Base-by-base conservation (phyloP, 2,797 vertebrate genomes). In the Sebastolobus alascanus region DNA sequence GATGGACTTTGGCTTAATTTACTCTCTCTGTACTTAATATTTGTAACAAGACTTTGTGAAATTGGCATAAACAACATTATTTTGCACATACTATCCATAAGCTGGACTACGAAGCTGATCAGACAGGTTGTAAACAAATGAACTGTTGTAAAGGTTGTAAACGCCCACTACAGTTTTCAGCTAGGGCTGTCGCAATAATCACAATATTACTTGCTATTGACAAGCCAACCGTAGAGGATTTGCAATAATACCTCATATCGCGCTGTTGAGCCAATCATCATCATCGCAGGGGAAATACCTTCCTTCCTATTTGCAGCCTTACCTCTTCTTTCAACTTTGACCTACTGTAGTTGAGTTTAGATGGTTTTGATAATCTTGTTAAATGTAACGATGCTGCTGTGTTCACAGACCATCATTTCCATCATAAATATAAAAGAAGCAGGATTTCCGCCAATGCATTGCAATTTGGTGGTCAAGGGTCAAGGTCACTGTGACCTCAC, bases 311-410 rank as follows among this genome's bases (percentile, higher is more conserved):
- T 52, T n/a, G n/a, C 50, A 52, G 61, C 13, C n/a, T 54, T 43
- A 29, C 25, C 18, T 55, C 37, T 40, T 31, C 50, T 31, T 27
- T 4, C 7, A 43, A 10, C 25, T 40, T 31, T 56, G 25, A 46
- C 37, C 13, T 7, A 1, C 43, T 1, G 2, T 54, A 33, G 3
- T 13, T 37, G 1, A 4, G 0, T 73, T 38, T 25, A 20, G 0
- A 35, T 18, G 4, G 16, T n/a, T 33, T 33, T 52, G 6, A 33
- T 35, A 16, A 27, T 69, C 25, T 46, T 33, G 25, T 8, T 38
- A 35, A 52, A 0, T 52, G 20, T 52, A 22, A 64, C 12, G 12
- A 12, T n/a, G 59, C 35, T 33, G 38, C 12, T 4, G 27, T 2
- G 5, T 43, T 43, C 18, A 18, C 14, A 18, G 31, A 65, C n/a